Evolutionary conservation across 2,797 vertebrate genomes (phyloP).

Genomic region (Liasis olivaceus): DNA sequence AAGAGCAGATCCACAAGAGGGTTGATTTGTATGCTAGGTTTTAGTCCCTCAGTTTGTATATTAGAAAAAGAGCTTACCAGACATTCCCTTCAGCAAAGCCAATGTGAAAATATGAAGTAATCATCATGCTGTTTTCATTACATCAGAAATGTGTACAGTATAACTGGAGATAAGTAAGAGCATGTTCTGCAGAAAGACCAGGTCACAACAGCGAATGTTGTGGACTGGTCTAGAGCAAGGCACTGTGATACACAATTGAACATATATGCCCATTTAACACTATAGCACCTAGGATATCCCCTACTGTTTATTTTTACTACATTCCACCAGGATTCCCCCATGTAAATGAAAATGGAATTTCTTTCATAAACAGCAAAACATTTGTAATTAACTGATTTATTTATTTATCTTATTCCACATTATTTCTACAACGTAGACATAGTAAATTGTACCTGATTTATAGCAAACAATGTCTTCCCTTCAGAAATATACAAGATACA

Average conservation of each 20-base stretch:
- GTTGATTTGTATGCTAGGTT: neutral
- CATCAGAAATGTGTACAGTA: neutral
- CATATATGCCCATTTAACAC: conserved; percentile 8
- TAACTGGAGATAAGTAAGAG: neutral
- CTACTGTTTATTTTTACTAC: conserved; percentile 53
- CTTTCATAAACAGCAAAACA: conserved; percentile 36
- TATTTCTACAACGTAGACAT: neutral
- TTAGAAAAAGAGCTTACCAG: neutral
- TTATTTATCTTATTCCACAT: neutral
- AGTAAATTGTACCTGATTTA: conserved; percentile 47
- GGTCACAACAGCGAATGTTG: neutral
- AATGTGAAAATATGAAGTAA: neutral
- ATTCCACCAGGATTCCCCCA: conserved; percentile 68
- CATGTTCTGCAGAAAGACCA: neutral
- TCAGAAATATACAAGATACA: conserved; percentile 10
- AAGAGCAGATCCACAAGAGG: neutral
- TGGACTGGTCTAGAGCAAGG: neutral
- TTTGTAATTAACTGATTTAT: conserved; percentile 53
- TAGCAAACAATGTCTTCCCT: conserved; percentile 28
- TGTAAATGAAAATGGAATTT: conserved; percentile 58
- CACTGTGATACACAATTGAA: neutral
- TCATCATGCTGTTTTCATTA: neutral
- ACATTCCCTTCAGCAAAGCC: neutral
- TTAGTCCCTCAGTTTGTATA: neutral
- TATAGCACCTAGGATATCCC: conserved; percentile 47